These are phyloP conservation scores for Oryzias woworae DNA, from an alignment of 2,113 vertebrate genomes.

Conservation along the genomic window DNA sequence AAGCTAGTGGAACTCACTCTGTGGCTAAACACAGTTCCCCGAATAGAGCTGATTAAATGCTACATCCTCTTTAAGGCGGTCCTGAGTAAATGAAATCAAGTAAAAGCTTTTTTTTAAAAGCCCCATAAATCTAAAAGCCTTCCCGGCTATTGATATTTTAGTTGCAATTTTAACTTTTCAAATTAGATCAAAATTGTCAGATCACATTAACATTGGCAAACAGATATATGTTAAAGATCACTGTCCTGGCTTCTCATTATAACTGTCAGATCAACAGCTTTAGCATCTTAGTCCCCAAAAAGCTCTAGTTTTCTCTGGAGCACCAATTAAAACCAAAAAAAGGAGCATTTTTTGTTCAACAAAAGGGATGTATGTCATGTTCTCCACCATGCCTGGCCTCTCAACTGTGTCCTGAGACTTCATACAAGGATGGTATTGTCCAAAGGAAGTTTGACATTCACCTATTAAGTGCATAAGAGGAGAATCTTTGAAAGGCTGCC, in stretches of 20 bases:
- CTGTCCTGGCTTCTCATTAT: not conserved
- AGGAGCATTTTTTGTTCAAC: constrained; percentile 27
- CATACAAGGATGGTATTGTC: constrained; percentile 73
- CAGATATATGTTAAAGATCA: constrained; percentile 4
- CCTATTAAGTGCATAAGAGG: constrained; percentile 72
- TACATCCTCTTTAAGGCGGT: not conserved
- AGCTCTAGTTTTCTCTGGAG: not conserved
- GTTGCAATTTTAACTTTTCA: not conserved
- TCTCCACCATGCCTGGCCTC: constrained; percentile 20
- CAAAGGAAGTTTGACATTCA: constrained; percentile 64
- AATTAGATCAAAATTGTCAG: constrained; percentile 7
- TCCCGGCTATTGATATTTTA: not conserved
- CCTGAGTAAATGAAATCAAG: constrained; percentile 39
- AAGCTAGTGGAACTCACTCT: too few species aligned
- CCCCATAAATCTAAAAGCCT: not conserved
- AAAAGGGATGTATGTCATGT: constrained; percentile 31
- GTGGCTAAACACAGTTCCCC: too few species aligned
- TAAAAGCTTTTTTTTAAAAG: constrained; percentile 7
- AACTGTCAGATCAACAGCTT: constrained; percentile 22
- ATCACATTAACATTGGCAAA: not conserved
- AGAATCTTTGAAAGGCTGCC: constrained; percentile 64
- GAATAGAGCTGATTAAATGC: too few species aligned
- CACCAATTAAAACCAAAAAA: constrained; percentile 9
- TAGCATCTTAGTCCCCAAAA: constrained; percentile 12
- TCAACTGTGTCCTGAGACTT: constrained; percentile 44